Conservation (phyloP, 2,888 invertebrate species). For the Penaeus monodon region DNA sequence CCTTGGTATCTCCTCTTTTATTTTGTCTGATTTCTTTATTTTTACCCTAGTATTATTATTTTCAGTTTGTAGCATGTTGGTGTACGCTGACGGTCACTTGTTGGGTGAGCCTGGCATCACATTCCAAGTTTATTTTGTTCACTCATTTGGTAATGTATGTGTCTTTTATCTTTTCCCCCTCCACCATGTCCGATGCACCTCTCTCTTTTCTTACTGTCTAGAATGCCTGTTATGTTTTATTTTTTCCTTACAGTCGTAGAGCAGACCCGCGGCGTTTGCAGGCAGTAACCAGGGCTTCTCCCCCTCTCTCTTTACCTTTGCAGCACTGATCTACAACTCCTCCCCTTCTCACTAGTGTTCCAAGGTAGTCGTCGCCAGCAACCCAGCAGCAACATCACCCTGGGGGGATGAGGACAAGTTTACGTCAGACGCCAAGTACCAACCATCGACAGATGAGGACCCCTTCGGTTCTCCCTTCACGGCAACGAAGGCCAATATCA, state of each 20-base stretch:
- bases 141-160: constrained; percentile 54
- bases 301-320: constrained; percentile 52
- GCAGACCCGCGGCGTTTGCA: constrained; percentile 46
- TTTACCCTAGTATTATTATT: constrained; percentile 19
- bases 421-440: constrained; percentile 5
- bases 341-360: constrained; percentile 62
- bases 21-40: constrained; percentile 21
- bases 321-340: constrained; percentile 63
- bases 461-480: constrained; percentile 46
- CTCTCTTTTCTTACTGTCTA: constrained; percentile 31
- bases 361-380: constrained; percentile 55
- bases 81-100: constrained; percentile 50
- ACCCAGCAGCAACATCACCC: constrained; percentile 46
- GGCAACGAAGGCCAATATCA: constrained; percentile 25
- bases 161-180: constrained; percentile 1
- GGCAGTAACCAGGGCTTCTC: constrained; percentile 56
- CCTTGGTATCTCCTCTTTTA: constrained; percentile 1
- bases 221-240: constrained; percentile 35
- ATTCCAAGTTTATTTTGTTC: constrained; percentile 48
- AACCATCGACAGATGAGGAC: constrained; percentile 39
- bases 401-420: constrained; percentile 51
- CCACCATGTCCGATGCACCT: constrained; percentile 18
- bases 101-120: constrained; percentile 49
- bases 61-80: constrained; percentile 63
- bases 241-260: constrained; percentile 53